Evolutionary conservation across 2,113 vertebrate genomes (phyloP).

Genomic region (Mola mola): DNA sequence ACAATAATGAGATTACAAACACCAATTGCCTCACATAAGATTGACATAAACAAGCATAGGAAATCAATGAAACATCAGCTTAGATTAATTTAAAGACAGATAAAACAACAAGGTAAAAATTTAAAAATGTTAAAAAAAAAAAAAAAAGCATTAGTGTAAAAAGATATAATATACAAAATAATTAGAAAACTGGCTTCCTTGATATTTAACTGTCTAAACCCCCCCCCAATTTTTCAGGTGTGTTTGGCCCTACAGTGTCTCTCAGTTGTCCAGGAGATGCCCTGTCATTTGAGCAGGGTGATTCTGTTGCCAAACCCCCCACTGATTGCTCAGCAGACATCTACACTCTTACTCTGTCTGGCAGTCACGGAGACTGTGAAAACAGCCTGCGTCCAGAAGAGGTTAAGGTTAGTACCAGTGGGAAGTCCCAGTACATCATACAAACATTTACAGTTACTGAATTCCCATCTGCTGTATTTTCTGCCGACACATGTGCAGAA

Average conservation of each 20-base stretch:
- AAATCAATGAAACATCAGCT: too few relatives aligned
- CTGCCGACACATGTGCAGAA: constrained; percentile 68
- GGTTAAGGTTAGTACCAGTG: constrained; percentile 56
- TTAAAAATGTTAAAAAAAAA: too few relatives aligned
- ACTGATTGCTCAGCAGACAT: constrained; percentile 70
- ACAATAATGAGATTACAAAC: too few relatives aligned
- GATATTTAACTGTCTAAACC: not conserved
- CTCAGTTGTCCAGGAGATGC: constrained; percentile 58
- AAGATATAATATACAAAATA: too few relatives aligned
- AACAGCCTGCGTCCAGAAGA: constrained; percentile 68
- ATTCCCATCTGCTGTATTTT: not conserved
- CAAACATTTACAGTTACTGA: not conserved
- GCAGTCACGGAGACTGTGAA: constrained; percentile 63
- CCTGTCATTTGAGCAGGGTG: constrained; percentile 71
- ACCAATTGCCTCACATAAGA: too few relatives aligned
- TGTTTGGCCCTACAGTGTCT: constrained; percentile 80
- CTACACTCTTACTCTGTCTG: constrained; percentile 66
- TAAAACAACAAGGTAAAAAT: too few relatives aligned
- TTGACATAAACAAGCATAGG: too few relatives aligned
- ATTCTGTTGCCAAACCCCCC: constrained; percentile 51
- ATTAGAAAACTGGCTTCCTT: not conserved
- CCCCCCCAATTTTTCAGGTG: constrained; percentile 73
- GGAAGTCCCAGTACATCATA: not conserved
- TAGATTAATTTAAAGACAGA: too few relatives aligned
- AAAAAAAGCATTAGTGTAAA: too few relatives aligned